Percentiles rank a stretch among this genome's conserved stretches.
These are phyloP conservation scores for Dicranocentrus wangi DNA, from an alignment of 2,888 invertebrate genomes.

Conservation along the genomic window DNA sequence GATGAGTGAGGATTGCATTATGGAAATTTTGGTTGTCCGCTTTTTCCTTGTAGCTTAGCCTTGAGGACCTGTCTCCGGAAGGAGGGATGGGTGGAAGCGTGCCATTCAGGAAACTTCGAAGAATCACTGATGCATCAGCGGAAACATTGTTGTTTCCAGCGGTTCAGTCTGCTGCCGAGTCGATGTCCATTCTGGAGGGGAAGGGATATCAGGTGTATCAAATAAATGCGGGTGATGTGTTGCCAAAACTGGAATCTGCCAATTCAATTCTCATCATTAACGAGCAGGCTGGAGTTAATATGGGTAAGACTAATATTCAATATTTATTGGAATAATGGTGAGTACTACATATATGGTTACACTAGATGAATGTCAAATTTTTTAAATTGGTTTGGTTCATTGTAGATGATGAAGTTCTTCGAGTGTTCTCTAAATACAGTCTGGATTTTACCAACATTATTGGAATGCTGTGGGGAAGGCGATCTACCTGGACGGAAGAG, in stretches of 20 bases:
- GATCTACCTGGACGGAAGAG: conserved; percentile 48
- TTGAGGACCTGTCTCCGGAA: conserved; percentile 43
- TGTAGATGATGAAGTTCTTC: conserved; percentile 48
- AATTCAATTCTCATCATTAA: conserved; percentile 35
- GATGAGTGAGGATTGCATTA: not conserved
- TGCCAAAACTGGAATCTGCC: conserved; percentile 38
- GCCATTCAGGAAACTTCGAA: conserved; percentile 39
- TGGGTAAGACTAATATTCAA: too few species aligned
- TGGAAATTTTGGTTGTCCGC: not conserved
- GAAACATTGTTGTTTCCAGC: conserved; percentile 53
- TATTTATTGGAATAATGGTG: too few species aligned
- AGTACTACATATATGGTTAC: too few species aligned
- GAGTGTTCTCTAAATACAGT: conserved; percentile 49
- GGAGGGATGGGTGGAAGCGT: conserved; percentile 25
- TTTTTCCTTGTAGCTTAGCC: conserved; percentile 50
- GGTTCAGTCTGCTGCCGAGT: conserved; percentile 37
- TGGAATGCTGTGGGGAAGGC: conserved; percentile 51
- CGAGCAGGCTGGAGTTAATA: conserved; percentile 31
- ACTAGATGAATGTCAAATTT: not conserved
- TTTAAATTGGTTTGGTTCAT: not conserved
- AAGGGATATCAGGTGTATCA: conserved; percentile 40
- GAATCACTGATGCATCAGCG: conserved; percentile 40
- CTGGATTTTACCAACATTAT: conserved; percentile 47
- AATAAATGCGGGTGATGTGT: conserved; percentile 41
- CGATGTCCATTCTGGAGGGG: conserved; percentile 30